A percentile compares a stretch with the other conserved stretches of the same genome.
Evolutionary conservation across 2,113 vertebrate genomes (phyloP).

Genomic region (Irena cyanogastra): DNA sequence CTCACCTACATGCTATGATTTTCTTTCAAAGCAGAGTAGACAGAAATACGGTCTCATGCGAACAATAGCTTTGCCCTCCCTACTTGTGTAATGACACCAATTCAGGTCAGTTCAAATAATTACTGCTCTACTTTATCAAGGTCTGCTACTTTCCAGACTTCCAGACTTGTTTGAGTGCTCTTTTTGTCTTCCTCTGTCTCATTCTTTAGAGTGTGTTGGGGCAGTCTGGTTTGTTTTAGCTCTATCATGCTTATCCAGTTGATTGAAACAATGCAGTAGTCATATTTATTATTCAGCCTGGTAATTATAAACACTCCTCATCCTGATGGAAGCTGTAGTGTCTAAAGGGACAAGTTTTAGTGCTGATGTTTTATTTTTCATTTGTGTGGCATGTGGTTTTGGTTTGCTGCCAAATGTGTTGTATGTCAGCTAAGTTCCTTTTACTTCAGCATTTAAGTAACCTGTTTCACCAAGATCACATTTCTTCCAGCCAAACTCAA

Average conservation of each 20-base stretch:
- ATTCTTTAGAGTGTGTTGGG: neutral
- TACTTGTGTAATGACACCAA: neutral
- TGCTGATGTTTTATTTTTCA: slow-evolving; percentile 3
- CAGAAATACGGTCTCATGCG: neutral
- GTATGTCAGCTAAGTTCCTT: neutral
- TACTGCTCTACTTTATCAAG: neutral
- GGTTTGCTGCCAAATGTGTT: neutral
- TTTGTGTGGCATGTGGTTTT: neutral
- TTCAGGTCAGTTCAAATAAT: neutral
- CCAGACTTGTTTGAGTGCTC: neutral
- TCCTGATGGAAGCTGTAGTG: neutral
- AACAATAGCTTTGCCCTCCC: neutral
- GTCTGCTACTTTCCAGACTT: neutral
- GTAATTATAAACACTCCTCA: neutral
- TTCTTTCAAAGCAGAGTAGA: neutral
- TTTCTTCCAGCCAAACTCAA: neutral
- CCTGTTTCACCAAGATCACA: neutral
- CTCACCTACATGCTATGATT: neutral
- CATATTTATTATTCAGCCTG: neutral
- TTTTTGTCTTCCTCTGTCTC: neutral
- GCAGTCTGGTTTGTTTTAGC: neutral
- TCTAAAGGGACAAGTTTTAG: neutral
- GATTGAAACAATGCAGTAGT: neutral
- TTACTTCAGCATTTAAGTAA: neutral
- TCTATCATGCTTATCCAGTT: neutral